Evolutionary conservation across 2,797 vertebrate genomes (phyloP).

Genomic region (Melanogrammus aeglefinus): DNA sequence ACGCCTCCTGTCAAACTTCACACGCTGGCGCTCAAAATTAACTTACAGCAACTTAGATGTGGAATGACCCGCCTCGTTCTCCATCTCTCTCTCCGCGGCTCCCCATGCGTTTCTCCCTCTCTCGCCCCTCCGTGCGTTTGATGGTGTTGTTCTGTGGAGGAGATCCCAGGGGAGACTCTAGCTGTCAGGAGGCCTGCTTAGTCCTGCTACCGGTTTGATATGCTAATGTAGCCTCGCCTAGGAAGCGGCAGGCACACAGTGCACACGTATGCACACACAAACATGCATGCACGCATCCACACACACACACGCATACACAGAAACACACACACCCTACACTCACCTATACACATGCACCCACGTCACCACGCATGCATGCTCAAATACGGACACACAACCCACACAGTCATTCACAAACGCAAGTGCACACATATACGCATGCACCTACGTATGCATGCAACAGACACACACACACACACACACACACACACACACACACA

Average conservation of each 20-base stretch:
- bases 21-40: neutral
- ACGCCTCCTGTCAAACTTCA: neutral
- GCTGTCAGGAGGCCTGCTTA: conserved; percentile 59
- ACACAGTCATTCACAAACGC: no score
- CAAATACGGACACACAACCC: no score
- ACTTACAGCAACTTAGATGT: neutral
- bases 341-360: no score
- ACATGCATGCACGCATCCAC: neutral
- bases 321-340: neutral
- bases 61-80: neutral
- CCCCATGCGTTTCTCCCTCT: conserved; percentile 11
- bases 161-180: conserved; percentile 43
- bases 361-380: no score
- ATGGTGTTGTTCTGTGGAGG: conserved; percentile 37
- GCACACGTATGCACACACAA: conserved; percentile 7
- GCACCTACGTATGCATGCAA: neutral
- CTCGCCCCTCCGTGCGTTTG: conserved; percentile 37
- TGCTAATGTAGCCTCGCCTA: conserved; percentile 63
- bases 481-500: no score
- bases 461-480: neutral
- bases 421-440: neutral
- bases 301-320: neutral
- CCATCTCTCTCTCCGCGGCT: conserved; percentile 26
- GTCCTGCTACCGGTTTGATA: conserved; percentile 63
- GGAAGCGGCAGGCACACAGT: conserved; percentile 64